Evolutionary conservation across 1,140 invertebrate genomes (phyloP), one percentile per base, ranked within the genome.

Genomic region (Steinernema feltiae): DNA sequence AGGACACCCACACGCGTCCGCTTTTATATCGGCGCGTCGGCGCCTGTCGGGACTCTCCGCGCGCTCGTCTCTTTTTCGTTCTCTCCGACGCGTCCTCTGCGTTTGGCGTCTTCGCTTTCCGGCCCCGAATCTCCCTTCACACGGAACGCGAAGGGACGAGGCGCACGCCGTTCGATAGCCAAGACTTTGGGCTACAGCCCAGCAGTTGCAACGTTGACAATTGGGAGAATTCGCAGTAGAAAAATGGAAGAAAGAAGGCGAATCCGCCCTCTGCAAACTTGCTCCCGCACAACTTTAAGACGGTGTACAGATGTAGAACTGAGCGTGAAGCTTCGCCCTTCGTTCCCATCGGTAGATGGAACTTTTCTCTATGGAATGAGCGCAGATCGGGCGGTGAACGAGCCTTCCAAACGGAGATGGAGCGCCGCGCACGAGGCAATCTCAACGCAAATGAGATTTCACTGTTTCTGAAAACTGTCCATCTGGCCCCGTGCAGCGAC

Each of bases 1-100:
- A 21, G 53, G 24, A 21, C 53, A 27, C 53, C 24, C 53, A 27
- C 53, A n/a, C 53, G 53, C 53, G 53, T 7, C 24, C 53, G 7
- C 53, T 63, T 63, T 63, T 63, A 63, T 63, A 63, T 63, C 53
- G 53, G 53, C 53, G 53, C 53, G 53, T 12, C 53, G 53, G 53
- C 53, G 53, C 53, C 53, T 63, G 53, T 63, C 53, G 53, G 53
- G 53, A 63, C 53, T 63, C 53, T 3, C 53, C 53, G 53, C 53
- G 53, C 53, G 53, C 24, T 63, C 53, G 24, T 12, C 53, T 63
- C 53, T 63, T 63, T 63, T 63, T 63, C 53, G 53, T 63, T 27
- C 53, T 3, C 7, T 15, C 53, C 24, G 12, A 27, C 53, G 12
- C 53, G 15, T 3, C 3, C 53, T 7, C 12, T 63, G 53, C 53